Evolutionary conservation across 2,113 vertebrate species (phyloP).

Genomic region (Hemibates koningsi): DNA sequence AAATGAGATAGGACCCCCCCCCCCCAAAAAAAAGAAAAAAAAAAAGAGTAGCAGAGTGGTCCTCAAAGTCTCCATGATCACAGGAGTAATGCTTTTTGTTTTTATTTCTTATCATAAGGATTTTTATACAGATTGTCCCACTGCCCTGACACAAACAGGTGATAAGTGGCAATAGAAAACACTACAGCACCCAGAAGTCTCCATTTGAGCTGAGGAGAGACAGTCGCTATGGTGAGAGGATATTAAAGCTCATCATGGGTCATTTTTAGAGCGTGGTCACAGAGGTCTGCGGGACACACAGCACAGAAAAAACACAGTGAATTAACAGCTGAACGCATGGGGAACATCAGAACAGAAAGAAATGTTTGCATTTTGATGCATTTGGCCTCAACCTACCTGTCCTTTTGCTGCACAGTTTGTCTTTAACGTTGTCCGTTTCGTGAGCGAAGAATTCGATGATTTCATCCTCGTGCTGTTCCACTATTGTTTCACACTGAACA

Average conservation of each 20-base stretch:
- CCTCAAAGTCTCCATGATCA: background rate
- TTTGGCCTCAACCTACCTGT: constrained; percentile 72
- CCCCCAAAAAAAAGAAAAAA: background rate
- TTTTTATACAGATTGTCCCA: background rate
- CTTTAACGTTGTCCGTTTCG: constrained; percentile 88
- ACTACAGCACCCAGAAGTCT: constrained; percentile 14
- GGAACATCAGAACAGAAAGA: background rate
- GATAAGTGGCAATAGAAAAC: background rate
- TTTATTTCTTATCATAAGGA: background rate
- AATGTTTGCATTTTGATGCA: background rate
- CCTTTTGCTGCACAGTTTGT: constrained; percentile 91
- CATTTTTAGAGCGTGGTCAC: constrained; percentile 87
- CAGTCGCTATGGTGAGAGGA: background rate
- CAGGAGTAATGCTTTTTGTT: background rate
- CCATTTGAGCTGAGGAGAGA: background rate
- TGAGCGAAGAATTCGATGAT: constrained; percentile 91
- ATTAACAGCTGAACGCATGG: background rate
- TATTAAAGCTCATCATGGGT: constrained; percentile 88
- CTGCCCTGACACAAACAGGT: background rate
- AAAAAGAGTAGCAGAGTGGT: background rate
- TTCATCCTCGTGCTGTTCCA: constrained; percentile 92
- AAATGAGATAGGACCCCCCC: background rate
- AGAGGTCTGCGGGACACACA: constrained; percentile 80
- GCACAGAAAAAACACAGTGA: background rate
- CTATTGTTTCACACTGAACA: constrained; percentile 89